phyloP scores from a whole-genome alignment of 2,797 vertebrate genomes.

The Acrossocheilus wenchowensis region DNA sequence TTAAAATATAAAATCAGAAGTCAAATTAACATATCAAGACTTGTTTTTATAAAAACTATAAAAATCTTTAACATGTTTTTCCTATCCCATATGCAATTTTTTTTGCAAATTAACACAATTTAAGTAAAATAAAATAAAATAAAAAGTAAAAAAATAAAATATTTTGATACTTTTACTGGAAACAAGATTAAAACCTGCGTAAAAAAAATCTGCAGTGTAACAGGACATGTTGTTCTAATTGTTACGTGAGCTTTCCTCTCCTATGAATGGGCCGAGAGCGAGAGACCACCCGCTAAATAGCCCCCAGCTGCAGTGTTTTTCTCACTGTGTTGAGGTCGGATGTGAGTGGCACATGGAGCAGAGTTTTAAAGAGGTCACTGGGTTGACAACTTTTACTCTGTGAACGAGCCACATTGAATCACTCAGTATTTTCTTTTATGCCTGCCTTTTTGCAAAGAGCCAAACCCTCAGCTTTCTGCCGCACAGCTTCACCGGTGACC shows the following conservation, averaged over 20 bases:
- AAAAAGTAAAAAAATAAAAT: neutral
- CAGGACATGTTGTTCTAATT: slow-evolving; percentile 17
- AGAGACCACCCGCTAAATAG: slow-evolving; percentile 27
- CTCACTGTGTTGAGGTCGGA: neutral
- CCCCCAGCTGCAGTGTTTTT: neutral
- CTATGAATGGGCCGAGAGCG: neutral
- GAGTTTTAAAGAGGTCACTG: slow-evolving; percentile 46
- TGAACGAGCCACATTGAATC: slow-evolving; percentile 43
- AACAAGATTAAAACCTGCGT: neutral
- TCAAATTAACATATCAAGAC: too few relatives aligned
- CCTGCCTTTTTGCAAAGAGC: slow-evolving; percentile 35
- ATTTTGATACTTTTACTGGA: neutral
- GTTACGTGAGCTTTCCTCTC: slow-evolving; percentile 17
- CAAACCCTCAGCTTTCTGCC: slow-evolving; percentile 49
- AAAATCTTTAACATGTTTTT: too few relatives aligned
- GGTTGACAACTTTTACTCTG: slow-evolving; percentile 47
- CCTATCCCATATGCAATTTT: too few relatives aligned
- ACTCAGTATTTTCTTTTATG: slow-evolving; percentile 43
- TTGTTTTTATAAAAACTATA: too few relatives aligned
- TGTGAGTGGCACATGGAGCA: slow-evolving; percentile 32
- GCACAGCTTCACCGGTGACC: slow-evolving; percentile 54
- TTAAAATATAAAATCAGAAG: too few relatives aligned
- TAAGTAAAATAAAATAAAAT: too few relatives aligned
- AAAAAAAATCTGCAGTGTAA: neutral
- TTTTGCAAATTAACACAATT: neutral